phyloP scores from a whole-genome alignment of 2,797 vertebrate genomes.

The Melanotaenia maccullochi region DNA sequence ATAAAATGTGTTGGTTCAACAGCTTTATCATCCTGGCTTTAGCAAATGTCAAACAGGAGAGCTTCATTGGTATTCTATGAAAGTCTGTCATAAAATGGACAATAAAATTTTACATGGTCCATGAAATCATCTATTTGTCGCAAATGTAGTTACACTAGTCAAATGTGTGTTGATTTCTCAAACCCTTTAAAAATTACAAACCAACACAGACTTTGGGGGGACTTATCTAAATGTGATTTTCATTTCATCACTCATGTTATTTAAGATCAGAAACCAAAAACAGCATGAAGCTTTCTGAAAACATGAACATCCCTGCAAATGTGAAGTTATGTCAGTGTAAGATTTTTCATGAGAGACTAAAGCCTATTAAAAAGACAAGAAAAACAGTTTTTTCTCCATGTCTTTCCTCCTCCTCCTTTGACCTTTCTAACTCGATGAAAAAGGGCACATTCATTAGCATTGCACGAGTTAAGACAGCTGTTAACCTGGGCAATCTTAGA shows the following conservation, averaged over 20 bases:
- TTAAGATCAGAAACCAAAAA: constrained; percentile 6
- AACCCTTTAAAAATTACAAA: constrained; percentile 47
- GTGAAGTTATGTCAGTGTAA: background rate
- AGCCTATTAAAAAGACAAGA: constrained; percentile 5
- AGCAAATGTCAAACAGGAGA: constrained; percentile 75
- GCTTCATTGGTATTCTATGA: constrained; percentile 70
- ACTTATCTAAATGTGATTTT: constrained; percentile 12
- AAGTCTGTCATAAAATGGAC: constrained; percentile 72
- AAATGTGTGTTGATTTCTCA: constrained; percentile 67
- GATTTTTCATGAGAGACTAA: background rate
- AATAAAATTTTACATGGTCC: constrained; percentile 77
- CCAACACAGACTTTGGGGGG: constrained; percentile 12
- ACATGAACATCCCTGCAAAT: background rate
- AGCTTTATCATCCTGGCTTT: constrained; percentile 75
- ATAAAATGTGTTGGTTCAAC: constrained; percentile 79
- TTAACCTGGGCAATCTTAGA: constrained; percentile 72
- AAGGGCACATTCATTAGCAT: constrained; percentile 61
- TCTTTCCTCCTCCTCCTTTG: constrained; percentile 11
- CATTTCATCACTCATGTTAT: background rate
- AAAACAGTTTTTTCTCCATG: constrained; percentile 1
- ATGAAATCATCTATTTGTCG: constrained; percentile 78
- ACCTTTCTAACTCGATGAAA: constrained; percentile 25
- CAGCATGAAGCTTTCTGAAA: background rate
- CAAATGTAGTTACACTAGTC: constrained; percentile 61
- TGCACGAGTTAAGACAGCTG: constrained; percentile 70